Base-by-base conservation (phyloP, 2,113 vertebrate species). In the Pituophis catenifer region DNA sequence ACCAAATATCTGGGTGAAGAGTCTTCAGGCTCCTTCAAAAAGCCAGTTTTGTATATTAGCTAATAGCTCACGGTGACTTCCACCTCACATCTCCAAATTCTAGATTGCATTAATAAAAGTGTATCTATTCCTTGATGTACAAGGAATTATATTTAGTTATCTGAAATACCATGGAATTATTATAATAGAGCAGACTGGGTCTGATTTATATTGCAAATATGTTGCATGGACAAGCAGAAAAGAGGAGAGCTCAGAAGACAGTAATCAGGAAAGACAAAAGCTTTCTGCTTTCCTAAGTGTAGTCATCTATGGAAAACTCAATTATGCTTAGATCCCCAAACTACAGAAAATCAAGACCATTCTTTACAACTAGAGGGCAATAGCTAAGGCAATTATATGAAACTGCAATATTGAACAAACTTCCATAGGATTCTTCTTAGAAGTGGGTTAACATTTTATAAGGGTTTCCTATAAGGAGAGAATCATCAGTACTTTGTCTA, bases 351-450 rank as follows among this genome's bases (percentile, higher is more conserved):
- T 93, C 86, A 91, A 85, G 65, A 4, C 52, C 19, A 89, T 92
- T 89, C 53, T 93, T 93, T 94, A 19, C 70, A 91, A 89, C 48
- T 3, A 89, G 75, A 86, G 88, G 54, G 65, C n/a, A 65, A 29
- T 24, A 94, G 44, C 48, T 70, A 92, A 88, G 58, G 50, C 89
- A 91, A 93, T 91, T 23, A 54, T 87, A 87, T 85, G 86, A 93
- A 90, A 93, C 70, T 87, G 57, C 57, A 87, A 29, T 50, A 87
- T n/a, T 53, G 38, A 93, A 89, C 26, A 54, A 50, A 85, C 53
- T 44, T 58, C 29, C 81, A 54, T 29, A 65, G 89, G 9, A 90
- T 29, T 21, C 59, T 57, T 81, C 70, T 89, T 58, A 90, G 12
- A 59, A 86, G 21, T 90, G 19, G 75, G 13, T 53, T 93, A 62